These are phyloP conservation scores for Poeciliopsis infans DNA, from an alignment of 2,797 vertebrate genomes.

Conservation along the genomic window DNA sequence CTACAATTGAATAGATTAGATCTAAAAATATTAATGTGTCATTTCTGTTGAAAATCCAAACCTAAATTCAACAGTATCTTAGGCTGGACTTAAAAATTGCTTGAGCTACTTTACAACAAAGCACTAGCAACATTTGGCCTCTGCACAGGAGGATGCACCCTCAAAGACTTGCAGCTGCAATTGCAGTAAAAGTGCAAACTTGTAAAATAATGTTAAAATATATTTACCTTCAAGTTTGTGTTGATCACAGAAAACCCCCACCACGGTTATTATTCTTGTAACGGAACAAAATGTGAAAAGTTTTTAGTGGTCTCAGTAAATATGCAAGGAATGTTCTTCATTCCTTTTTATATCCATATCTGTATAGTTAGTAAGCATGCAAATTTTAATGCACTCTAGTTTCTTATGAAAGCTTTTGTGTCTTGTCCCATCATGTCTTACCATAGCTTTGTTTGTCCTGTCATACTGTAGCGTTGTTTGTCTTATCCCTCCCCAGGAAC, in stretches of 20 bases:
- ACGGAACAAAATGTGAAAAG: conserved; percentile 1
- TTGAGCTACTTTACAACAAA: neutral
- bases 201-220: neutral
- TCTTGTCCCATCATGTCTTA: conserved; percentile 81
- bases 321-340: neutral
- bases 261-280: neutral
- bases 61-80: too few relatives aligned
- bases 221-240: neutral
- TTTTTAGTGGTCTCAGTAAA: neutral
- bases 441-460: conserved; percentile 80
- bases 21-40: neutral
- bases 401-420: conserved; percentile 82
- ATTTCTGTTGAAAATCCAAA: too few relatives aligned
- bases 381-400: conserved; percentile 60
- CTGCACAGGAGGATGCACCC: neutral
- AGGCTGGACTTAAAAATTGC: neutral
- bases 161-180: neutral
- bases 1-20: neutral
- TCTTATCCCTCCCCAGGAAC: conserved; percentile 83
- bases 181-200: neutral
- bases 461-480: conserved; percentile 82
- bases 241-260: neutral
- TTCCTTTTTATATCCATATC: neutral
- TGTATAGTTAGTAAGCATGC: conserved; percentile 42
- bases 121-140: too few relatives aligned